Percentiles rank a stretch among this genome's conserved stretches.
phyloP scores from a whole-genome alignment of 2,797 vertebrate genomes.

The Cyprinella venusta region DNA sequence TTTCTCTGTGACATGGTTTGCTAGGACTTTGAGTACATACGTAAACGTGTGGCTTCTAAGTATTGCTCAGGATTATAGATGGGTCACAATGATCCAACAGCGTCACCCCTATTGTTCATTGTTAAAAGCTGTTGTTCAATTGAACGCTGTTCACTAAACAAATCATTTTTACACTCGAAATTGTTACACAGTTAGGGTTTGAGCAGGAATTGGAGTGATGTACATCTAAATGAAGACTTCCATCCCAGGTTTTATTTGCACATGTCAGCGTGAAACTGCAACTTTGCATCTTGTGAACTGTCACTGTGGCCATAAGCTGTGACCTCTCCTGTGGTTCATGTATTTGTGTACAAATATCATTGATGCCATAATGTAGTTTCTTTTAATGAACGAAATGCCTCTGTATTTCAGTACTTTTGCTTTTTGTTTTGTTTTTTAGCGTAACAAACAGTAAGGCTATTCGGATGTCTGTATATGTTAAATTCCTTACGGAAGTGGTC shows the following conservation, averaged over 20 bases:
- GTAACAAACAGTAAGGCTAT: slow-evolving; percentile 28
- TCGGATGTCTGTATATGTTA: slow-evolving; percentile 15
- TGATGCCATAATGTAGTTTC: slow-evolving; percentile 37
- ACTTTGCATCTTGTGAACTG: slow-evolving; percentile 23
- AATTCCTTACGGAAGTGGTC: slow-evolving; percentile 67
- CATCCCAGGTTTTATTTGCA: slow-evolving; percentile 32
- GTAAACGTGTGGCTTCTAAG: not conserved
- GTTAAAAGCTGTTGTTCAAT: not conserved
- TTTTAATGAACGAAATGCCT: slow-evolving; percentile 58
- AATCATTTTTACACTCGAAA: not conserved
- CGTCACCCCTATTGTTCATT: slow-evolving; percentile 8
- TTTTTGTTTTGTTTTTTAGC: slow-evolving; percentile 57
- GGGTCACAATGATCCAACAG: slow-evolving; percentile 23
- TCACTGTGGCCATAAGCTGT: slow-evolving; percentile 43
- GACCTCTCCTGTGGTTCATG: slow-evolving; percentile 21
- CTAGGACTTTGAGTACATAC: slow-evolving; percentile 3
- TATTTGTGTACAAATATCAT: slow-evolving; percentile 11
- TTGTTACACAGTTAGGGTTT: not conserved
- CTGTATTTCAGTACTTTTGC: slow-evolving; percentile 63
- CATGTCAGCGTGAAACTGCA: slow-evolving; percentile 27
- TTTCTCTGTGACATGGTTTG: slow-evolving; percentile 27
- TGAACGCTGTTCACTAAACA: not conserved
- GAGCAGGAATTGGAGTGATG: slow-evolving; percentile 8
- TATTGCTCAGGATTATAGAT: slow-evolving; percentile 50
- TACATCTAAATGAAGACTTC: slow-evolving; percentile 26